These are phyloP conservation scores for Vombatus ursinus DNA, from an alignment of 2,113 vertebrate genomes.

Conservation along the genomic window DNA sequence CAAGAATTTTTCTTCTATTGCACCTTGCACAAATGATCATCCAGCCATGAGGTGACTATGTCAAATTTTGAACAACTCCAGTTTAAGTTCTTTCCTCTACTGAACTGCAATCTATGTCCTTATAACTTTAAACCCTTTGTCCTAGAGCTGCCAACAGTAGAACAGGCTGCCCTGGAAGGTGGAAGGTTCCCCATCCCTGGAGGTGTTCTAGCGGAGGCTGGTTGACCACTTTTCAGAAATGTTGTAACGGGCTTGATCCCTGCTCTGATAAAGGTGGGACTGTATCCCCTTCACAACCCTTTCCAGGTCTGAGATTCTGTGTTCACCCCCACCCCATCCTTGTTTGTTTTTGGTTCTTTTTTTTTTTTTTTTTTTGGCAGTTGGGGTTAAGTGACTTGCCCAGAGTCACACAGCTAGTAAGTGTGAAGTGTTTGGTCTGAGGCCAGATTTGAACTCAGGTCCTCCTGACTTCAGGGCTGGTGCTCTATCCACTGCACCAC, in stretches of 20 bases:
- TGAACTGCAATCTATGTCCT: not conserved
- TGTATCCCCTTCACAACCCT: not conserved
- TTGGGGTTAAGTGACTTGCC: too few species aligned
- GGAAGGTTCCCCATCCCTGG: not conserved
- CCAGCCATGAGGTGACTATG: not conserved
- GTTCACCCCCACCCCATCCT: too few species aligned
- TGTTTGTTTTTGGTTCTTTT: too few species aligned
- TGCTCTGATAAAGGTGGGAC: not conserved
- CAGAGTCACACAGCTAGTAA: too few species aligned
- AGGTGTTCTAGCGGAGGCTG: not conserved
- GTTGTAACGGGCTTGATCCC: not conserved
- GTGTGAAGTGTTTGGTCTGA: too few species aligned
- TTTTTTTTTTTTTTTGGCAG: too few species aligned
- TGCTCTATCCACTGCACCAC: too few species aligned
- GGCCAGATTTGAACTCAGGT: too few species aligned
- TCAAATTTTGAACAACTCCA: not conserved
- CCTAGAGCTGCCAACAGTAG: not conserved
- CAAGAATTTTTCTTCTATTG: not conserved
- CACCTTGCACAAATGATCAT: not conserved
- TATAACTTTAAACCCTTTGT: not conserved
- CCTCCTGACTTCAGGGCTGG: too few species aligned
- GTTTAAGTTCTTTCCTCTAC: not conserved
- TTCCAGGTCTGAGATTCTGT: not conserved
- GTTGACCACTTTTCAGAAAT: not conserved
- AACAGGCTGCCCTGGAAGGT: not conserved